These are phyloP conservation scores for Oscheius sp. DNA, from an alignment of 2,888 invertebrate genomes.

Conservation along the genomic window DNA sequence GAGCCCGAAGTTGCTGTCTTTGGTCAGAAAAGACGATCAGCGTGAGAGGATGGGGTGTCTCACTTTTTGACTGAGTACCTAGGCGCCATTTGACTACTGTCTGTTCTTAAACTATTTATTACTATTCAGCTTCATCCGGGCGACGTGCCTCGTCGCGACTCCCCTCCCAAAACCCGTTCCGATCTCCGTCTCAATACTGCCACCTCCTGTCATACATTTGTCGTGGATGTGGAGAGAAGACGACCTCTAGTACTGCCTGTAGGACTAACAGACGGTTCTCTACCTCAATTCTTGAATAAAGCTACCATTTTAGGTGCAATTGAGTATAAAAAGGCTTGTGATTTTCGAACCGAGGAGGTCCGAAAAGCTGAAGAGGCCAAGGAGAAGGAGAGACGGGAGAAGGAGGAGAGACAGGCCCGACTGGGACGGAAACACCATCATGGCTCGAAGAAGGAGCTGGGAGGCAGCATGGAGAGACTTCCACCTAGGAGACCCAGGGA, in stretches of 20 bases:
- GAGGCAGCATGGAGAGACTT: constrained; percentile 12
- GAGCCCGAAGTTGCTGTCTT: no score
- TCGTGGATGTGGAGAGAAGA: constrained; percentile 53
- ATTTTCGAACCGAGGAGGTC: constrained; percentile 31
- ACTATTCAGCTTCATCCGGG: constrained; percentile 7
- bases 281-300: neutral
- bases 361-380: constrained; percentile 37
- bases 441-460: constrained; percentile 27
- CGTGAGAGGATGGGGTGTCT: no score
- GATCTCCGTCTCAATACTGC: constrained; percentile 46
- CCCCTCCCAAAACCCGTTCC: neutral
- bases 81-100: no score
- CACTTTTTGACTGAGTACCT: no score
- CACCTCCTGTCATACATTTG: constrained; percentile 56
- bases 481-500: constrained; percentile 11
- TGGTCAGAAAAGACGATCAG: no score
- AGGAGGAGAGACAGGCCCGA: constrained; percentile 37
- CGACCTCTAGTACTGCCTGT: constrained; percentile 50
- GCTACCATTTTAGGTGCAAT: constrained; percentile 39
- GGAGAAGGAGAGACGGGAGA: constrained; percentile 47
- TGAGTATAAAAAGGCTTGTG: constrained; percentile 47
- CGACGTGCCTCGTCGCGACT: constrained; percentile 7
- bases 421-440: constrained; percentile 42
- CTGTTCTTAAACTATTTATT: neutral
- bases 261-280: constrained; percentile 50